Conservation (phyloP, 1,140 invertebrate species). For the Centruroides sculpturatus region DNA sequence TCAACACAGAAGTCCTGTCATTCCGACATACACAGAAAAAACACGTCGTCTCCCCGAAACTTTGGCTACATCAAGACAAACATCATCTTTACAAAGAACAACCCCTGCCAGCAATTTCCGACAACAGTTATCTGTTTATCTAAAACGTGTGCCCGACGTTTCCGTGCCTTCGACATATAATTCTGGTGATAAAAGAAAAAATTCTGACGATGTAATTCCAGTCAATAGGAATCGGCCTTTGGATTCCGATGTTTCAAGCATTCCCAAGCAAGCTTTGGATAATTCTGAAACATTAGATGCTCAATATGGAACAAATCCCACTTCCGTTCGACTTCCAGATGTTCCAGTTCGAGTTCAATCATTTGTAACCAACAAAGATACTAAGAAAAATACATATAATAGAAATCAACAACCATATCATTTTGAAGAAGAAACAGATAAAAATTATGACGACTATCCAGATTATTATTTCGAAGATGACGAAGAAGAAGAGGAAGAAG, state of each 20-base stretch:
- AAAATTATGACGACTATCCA: slow-evolving; percentile 7
- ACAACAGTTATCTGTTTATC: background rate
- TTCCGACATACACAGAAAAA: no score
- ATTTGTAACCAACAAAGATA: background rate
- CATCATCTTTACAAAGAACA: background rate
- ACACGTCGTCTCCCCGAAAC: no score
- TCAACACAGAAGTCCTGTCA: no score
- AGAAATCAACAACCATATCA: no score
- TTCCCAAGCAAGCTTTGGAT: slow-evolving; percentile 3
- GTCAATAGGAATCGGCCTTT: no score
- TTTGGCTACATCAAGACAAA: background rate
- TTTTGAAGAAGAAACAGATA: slow-evolving; percentile 1
- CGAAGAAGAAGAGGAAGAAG: slow-evolving; percentile 9
- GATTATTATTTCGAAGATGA: slow-evolving; percentile 12
- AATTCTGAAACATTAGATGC: slow-evolving; percentile 8
- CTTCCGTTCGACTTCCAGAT: slow-evolving; percentile 7
- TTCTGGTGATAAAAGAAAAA: no score
- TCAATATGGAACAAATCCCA: slow-evolving; percentile 12
- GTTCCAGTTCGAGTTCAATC: background rate
- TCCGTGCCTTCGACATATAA: no score
- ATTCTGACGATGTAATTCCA: no score
- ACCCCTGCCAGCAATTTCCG: background rate
- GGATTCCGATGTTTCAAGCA: no score
- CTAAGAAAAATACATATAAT: background rate
- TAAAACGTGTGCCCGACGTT: no score